Base-by-base conservation (phyloP, 30 jellyfish, hydroid and myxozoan species). In the Aurelia coerulea region DNA sequence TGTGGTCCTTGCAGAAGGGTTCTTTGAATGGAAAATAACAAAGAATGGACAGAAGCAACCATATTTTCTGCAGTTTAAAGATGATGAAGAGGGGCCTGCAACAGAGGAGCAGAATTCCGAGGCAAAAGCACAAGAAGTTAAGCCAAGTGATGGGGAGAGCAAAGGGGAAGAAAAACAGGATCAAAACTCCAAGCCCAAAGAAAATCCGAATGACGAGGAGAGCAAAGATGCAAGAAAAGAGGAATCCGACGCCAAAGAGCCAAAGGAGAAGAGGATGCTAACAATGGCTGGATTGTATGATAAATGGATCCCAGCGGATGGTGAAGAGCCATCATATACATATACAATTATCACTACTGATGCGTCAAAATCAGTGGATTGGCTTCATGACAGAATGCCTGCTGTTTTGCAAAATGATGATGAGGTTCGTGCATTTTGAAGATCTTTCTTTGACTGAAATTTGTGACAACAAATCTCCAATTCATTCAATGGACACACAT, bases 361-460 rank as follows among this genome's bases (percentile, higher is more conserved):
- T 54, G 90, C 99, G 5, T 94, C 97, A 31, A 58, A 85, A 14
- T 46, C 91, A 2, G 14, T 88, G 64, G 62, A 78, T 33, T 90
- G 93, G 96, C 80, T 94, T 23, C 99, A 94, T 76, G 88, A 94
- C 39, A 81, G 99, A 80, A 94, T 94, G 99, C 99, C 99, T 67
- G 98, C 98, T 16, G 82, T 92, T 51, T 76, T 92, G 15, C 95
- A 85, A 71, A 86, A 84, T 23, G 90, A 70, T 1, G 95, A 87
- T 11, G 92, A 79, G 49, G 78, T 92, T 17, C 59, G 8, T 46
- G 56, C 15, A 46, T 6, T 6, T 7, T 1, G 0, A 46, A 4
- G 13, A 1, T 46, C 14, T 46, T 46, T 46, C 56, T 46, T 46
- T 2, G 5, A 3, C 5, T 2, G 5, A 37, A 37, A 37, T 37